Evolutionary conservation across 1,140 invertebrate genomes (phyloP), one percentile per base, ranked within the genome.

Genomic region (Lucilia sericata): DNA sequence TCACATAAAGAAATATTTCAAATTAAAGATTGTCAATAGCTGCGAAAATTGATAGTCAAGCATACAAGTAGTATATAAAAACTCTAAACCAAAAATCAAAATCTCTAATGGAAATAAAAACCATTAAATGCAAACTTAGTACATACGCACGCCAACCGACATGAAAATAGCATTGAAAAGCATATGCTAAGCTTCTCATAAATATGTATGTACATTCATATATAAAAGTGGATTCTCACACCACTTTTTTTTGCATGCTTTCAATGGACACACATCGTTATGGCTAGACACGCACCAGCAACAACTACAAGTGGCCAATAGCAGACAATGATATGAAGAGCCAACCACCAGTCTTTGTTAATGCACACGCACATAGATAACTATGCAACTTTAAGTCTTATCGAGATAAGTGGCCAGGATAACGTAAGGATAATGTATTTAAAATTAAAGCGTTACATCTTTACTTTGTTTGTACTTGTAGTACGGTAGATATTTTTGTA

Each of bases 391-490:
- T 80, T 80, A 80, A 80, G 21, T 49, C 76, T 80, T 80, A 49
- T 80, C 42, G 21, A 80, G 76, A 80, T 80, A 80, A 80, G 76
- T 80, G 76, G 76, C 76, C 34, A 80, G 76, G 76, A 80, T 80
- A 80, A 80, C 42, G 42, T 49, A 42, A 80, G 76, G 76, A 80
- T 80, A 80, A 42, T 42, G n/a, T 21, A 49, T 80, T 80, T 21
- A 49, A 47, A 80, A 80, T 49, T 80, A 49, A 21, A 49, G 76
- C 76, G 19, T 80, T 80, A 80, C 76, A 42, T 49, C 8, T 80
- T 36, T 49, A 80, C 76, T 80, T 42, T 47, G 9, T 80, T n/a
- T 80, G 42, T 80, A 36, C 14, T 36, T 49, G 30, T 51, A 49
- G 47, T 80, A n/a, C 49, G 13, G 17, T 76, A n/a, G 17, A 34